Evolutionary conservation across 1,140 invertebrate species (phyloP).

Genomic region (Hestina assimilis): DNA sequence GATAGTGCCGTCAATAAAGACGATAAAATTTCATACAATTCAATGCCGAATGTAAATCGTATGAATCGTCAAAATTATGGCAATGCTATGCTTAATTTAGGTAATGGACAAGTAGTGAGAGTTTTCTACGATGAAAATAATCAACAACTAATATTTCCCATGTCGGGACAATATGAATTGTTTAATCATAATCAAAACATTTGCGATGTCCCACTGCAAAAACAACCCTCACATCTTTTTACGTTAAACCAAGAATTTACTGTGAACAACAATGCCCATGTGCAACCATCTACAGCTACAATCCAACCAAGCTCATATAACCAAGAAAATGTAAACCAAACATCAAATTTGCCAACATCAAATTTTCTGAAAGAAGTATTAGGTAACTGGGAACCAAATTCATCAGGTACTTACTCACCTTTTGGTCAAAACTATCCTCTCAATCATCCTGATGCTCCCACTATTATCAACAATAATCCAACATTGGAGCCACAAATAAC

Average conservation of each 20-base stretch:
- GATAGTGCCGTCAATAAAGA: slow-evolving; percentile 48
- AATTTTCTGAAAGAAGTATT: slow-evolving; percentile 85
- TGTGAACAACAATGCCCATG: slow-evolving; percentile 49
- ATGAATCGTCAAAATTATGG: slow-evolving; percentile 59
- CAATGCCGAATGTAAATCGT: slow-evolving; percentile 44
- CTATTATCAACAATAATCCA: slow-evolving; percentile 43
- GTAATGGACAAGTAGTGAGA: slow-evolving; percentile 67
- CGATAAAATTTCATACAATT: slow-evolving; percentile 52
- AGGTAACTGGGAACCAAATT: slow-evolving; percentile 89
- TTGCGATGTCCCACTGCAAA: slow-evolving; percentile 48
- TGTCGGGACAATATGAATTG: slow-evolving; percentile 68
- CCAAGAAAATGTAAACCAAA: slow-evolving; percentile 46
- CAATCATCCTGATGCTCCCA: slow-evolving; percentile 63
- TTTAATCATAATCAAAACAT: slow-evolving; percentile 63
- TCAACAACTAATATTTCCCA: slow-evolving; percentile 67
- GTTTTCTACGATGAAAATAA: slow-evolving; percentile 72
- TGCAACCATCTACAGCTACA: slow-evolving; percentile 40
- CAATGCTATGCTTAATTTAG: slow-evolving; percentile 66
- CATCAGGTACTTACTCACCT: slow-evolving; percentile 89
- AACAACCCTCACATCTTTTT: slow-evolving; percentile 49
- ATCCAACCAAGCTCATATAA: slow-evolving; percentile 41
- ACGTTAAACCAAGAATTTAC: slow-evolving; percentile 58
- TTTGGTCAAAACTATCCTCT: slow-evolving; percentile 81
- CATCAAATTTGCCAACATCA: slow-evolving; percentile 45
- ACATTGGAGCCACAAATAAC: slow-evolving; percentile 44